Percentiles rank a stretch among this genome's conserved stretches.
Evolutionary conservation across 2,113 vertebrate genomes (phyloP).

Genomic region (Suncus etruscus): DNA sequence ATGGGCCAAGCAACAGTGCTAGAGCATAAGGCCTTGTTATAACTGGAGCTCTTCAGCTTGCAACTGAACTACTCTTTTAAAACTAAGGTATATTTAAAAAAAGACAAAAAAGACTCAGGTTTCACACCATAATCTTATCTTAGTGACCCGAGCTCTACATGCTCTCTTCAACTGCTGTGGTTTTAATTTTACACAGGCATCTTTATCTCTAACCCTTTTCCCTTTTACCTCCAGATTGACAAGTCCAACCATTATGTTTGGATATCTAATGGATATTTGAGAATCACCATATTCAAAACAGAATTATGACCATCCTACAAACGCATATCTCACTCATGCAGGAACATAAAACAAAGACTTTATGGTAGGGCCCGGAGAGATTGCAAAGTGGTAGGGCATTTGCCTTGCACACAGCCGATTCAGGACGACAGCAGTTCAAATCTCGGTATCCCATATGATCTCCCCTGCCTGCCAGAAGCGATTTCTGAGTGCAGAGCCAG

Average conservation of each 20-base stretch:
- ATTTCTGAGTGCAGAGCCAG: no score
- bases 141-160: no score
- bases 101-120: not conserved
- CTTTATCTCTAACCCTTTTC: not conserved
- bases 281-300: not conserved
- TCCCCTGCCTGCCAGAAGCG: no score
- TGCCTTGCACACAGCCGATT: no score
- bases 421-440: no score
- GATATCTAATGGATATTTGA: not conserved
- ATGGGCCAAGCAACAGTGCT: conserved; percentile 87
- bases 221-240: not conserved
- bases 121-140: not conserved
- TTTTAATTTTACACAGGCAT: not conserved
- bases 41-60: conserved; percentile 89
- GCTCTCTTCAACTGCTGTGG: not conserved
- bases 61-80: conserved; percentile 89
- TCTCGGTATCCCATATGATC: no score
- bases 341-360: not conserved
- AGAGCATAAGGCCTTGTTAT: conserved; percentile 88
- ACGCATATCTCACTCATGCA: not conserved
- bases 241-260: not conserved
- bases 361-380: not conserved
- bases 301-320: not conserved
- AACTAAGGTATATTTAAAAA: conserved; percentile 86
- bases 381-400: no score